Percentiles rank a stretch among this genome's conserved stretches.
phyloP scores from a whole-genome alignment of 2,888 invertebrate species.

The Sympetrum striolatum region DNA sequence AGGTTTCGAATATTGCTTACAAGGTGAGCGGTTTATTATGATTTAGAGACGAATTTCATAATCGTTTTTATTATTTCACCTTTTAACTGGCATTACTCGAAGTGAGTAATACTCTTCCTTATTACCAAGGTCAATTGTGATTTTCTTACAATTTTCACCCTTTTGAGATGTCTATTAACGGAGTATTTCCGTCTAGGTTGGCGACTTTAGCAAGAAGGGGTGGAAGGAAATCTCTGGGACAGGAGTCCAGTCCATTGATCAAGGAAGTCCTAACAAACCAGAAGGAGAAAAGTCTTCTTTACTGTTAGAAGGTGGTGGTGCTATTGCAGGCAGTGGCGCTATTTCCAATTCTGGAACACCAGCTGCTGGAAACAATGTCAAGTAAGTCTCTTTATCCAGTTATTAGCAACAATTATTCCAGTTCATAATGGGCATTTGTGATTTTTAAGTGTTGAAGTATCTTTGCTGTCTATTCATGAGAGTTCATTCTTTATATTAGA shows the following conservation, averaged over 20 bases:
- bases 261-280: background rate
- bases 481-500: too few relatives aligned
- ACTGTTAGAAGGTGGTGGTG: slow-evolving; percentile 19
- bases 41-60: background rate
- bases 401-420: too few relatives aligned
- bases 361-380: background rate
- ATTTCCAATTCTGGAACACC: background rate
- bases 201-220: slow-evolving; percentile 72
- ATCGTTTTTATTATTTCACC: background rate
- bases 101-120: background rate
- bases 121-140: background rate
- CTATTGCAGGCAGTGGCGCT: slow-evolving; percentile 8
- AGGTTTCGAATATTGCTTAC: slow-evolving; percentile 68
- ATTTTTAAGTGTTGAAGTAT: too few relatives aligned
- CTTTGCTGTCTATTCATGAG: too few relatives aligned
- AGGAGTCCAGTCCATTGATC: background rate
- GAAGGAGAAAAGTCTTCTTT: slow-evolving; percentile 14
- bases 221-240: slow-evolving; percentile 67
- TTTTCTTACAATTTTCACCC: background rate
- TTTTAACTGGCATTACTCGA: background rate
- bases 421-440: too few relatives aligned
- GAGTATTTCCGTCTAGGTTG: slow-evolving; percentile 61
- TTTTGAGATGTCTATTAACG: too few relatives aligned
- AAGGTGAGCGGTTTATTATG: slow-evolving; percentile 62
- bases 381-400: background rate